phyloP scores from a whole-genome alignment of 2,888 invertebrate genomes.

The Sinelater perroti region DNA sequence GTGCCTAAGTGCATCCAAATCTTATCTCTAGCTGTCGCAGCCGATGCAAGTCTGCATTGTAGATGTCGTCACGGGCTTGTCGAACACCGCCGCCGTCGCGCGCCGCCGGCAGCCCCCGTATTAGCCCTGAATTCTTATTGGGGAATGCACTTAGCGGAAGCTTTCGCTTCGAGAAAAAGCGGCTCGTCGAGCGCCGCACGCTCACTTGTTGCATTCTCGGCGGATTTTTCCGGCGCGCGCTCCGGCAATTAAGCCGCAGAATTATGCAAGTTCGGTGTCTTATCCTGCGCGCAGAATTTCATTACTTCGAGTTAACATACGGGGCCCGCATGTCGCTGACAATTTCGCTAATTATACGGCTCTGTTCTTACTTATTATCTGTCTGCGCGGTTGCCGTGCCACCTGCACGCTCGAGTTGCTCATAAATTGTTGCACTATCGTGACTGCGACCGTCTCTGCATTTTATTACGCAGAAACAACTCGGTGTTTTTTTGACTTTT shows the following conservation, averaged over 20 bases:
- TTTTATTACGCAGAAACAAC: no score
- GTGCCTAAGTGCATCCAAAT: no score
- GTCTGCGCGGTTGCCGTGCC: conserved; percentile 25
- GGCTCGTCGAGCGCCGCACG: conserved; percentile 36
- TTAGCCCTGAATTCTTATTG: conserved; percentile 48
- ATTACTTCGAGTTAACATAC: conserved; percentile 32
- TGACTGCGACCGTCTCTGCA: no score
- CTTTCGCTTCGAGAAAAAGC: conserved; percentile 35
- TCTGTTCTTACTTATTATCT: conserved; percentile 29
- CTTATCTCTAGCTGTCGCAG: no score
- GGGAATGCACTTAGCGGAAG: conserved; percentile 49
- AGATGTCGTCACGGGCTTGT: no score
- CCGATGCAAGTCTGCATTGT: no score
- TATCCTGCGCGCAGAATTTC: conserved; percentile 29
- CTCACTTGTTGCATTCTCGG: conserved; percentile 41
- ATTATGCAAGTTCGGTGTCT: conserved; percentile 30
- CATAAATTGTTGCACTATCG: conserved; percentile 30
- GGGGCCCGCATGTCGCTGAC: conserved; percentile 33
- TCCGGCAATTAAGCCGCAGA: conserved; percentile 21
- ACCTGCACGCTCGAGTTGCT: conserved; percentile 28
- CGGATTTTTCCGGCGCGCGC: not conserved
- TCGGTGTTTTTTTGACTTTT: no score
- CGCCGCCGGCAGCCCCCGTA: no score
- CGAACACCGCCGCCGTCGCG: no score
- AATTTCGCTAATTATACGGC: conserved; percentile 32